Evolutionary conservation across 2,113 vertebrate species (phyloP).

Genomic region (Ciconia stormi): DNA sequence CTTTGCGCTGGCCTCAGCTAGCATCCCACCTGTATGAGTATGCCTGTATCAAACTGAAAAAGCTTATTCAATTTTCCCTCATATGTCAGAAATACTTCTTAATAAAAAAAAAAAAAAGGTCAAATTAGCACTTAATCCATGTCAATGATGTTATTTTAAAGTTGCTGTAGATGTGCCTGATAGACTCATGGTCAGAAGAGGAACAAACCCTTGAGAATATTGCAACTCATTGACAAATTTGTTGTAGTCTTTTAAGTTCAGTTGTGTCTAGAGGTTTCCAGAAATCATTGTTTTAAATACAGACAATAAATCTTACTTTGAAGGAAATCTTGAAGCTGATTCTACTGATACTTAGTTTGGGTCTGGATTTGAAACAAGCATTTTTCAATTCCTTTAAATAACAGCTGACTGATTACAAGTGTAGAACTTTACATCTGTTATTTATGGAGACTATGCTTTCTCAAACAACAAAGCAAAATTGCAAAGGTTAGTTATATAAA

Average conservation of each 20-base stretch:
- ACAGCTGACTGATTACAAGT: neutral
- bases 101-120: conserved; percentile 12
- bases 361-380: neutral
- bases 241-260: neutral
- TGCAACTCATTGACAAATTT: neutral
- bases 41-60: neutral
- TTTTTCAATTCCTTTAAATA: conserved; percentile 16
- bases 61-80: neutral
- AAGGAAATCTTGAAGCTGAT: neutral
- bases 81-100: neutral
- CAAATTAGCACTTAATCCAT: neutral
- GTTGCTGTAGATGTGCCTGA: neutral
- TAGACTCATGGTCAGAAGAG: neutral
- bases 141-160: neutral
- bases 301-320: neutral
- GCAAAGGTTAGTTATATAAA: conserved; percentile 30
- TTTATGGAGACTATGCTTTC: neutral
- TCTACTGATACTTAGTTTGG: neutral
- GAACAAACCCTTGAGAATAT: neutral
- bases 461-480: conserved; percentile 28
- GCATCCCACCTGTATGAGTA: neutral
- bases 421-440: conserved; percentile 11
- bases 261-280: neutral
- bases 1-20: neutral
- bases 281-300: neutral